A percentile compares a stretch with the other conserved stretches of the same genome.
phyloP scores from a whole-genome alignment of 2,888 invertebrate species.

The Nemotelus nigrinus region DNA sequence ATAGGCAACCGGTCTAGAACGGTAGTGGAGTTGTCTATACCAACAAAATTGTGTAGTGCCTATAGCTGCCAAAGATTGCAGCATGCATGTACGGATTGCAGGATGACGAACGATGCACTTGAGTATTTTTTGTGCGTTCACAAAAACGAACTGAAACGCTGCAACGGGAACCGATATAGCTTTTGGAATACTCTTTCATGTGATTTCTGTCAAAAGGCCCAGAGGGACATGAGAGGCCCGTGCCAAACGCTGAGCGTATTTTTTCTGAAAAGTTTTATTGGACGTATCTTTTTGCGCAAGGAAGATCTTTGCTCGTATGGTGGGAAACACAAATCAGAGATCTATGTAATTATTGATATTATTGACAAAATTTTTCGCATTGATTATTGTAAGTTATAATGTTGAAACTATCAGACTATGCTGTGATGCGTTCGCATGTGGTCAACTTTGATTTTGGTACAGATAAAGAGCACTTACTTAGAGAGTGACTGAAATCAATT shows the following conservation, averaged over 20 bases:
- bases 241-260: background rate
- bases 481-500: too few relatives aligned
- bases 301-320: background rate
- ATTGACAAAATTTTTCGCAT: conserved; percentile 20
- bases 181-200: conserved; percentile 33
- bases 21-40: background rate
- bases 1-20: conserved; percentile 7
- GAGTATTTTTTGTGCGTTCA: conserved; percentile 33
- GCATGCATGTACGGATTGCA: conserved; percentile 25
- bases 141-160: conserved; percentile 1
- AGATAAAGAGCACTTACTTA: too few relatives aligned
- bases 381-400: conserved; percentile 20
- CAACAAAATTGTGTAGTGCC: background rate
- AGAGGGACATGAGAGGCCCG: conserved; percentile 27
- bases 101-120: conserved; percentile 36
- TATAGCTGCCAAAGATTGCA: background rate
- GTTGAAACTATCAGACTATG: background rate
- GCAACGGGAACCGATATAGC: conserved; percentile 6
- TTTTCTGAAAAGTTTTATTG: conserved; percentile 12
- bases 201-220: conserved; percentile 39
- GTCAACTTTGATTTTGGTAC: too few relatives aligned
- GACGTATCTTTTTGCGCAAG: background rate
- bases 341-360: conserved; percentile 41
- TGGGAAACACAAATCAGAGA: conserved; percentile 23
- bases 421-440: too few relatives aligned